Percentiles rank a stretch among this genome's conserved stretches.
Evolutionary conservation across 2,888 invertebrate genomes (phyloP).

Genomic region (Drosophila falleni): DNA sequence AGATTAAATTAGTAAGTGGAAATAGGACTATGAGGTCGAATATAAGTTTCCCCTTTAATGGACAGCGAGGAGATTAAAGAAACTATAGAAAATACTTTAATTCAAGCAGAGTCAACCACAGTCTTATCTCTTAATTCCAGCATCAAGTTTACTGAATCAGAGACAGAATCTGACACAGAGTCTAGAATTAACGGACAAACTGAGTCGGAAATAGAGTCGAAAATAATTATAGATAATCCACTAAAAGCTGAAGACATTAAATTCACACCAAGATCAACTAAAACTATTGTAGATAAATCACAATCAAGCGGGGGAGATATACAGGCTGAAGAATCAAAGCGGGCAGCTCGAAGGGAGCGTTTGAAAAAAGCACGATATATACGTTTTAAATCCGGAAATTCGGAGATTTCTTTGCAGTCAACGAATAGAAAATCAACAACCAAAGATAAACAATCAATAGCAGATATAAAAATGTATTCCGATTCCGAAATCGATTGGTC

Average conservation of each 20-base stretch:
- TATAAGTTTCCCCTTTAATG: not conserved
- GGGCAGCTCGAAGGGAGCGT: not conserved
- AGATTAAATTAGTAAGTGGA: not conserved
- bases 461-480: not conserved
- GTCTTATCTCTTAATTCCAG: not conserved
- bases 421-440: not conserved
- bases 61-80: not conserved
- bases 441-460: not conserved
- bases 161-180: not conserved
- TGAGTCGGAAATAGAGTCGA: not conserved
- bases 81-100: not conserved
- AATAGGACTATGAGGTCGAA: not conserved
- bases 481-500: constrained; percentile 12
- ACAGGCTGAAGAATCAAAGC: not conserved
- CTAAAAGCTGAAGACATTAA: not conserved
- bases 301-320: not conserved
- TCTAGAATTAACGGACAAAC: not conserved
- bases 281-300: not conserved
- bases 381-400: constrained; percentile 10
- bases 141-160: not conserved
- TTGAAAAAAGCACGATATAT: constrained; percentile 23
- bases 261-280: not conserved
- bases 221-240: not conserved
- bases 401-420: constrained; percentile 2
- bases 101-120: not conserved